Evolutionary conservation across 1,140 invertebrate species (phyloP), one percentile per base, ranked within the genome.

Genomic region (Megalonaias nervosa): DNA sequence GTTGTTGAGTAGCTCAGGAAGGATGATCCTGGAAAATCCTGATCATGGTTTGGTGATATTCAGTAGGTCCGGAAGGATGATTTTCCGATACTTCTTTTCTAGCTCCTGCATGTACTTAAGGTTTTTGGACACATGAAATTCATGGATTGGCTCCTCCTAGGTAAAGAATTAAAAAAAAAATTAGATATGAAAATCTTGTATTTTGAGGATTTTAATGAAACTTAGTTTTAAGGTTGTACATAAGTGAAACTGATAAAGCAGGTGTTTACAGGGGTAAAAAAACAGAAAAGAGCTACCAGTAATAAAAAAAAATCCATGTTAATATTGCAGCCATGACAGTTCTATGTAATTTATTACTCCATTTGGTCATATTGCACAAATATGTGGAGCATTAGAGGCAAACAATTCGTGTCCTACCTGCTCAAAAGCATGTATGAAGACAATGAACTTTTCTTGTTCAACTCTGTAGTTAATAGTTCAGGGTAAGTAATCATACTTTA

Each of bases 81-180:
- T 86, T 55, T 86, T 86, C 14, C 89, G 79, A 75, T 87, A 90
- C 78, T 84, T 88, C 16, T 79, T 83, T 71, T 91, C 88, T 66
- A 91, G 80, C 55, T 86, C 78, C 69, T 86, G 80, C 88, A 91
- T 90, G 78, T 84, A 91, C 57, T 84, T 84, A 15, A 91, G 77
- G 72, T 91, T 82, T 19, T 89, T 78, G 2, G 86, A 77, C 23
- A 89, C 78, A 57, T 84, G 84, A 66, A 89, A 91, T 19, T 81
- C 82, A 38, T 74, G 71, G 21, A 91, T 83, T n/a, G 89, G 82
- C 67, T 87, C 84, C 70, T 91, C 90, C 89, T 91, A 77, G 17
- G 83, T 76, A 65, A 74, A 61, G 70, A 72, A 60, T 61, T 67
- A 70, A 55, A 64, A 59, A 38, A 13, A 65, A 38, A 58, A 12